These are phyloP conservation scores for Budorcas taxicolor DNA, from an alignment of 2,113 vertebrate species.

Conservation along the genomic window DNA sequence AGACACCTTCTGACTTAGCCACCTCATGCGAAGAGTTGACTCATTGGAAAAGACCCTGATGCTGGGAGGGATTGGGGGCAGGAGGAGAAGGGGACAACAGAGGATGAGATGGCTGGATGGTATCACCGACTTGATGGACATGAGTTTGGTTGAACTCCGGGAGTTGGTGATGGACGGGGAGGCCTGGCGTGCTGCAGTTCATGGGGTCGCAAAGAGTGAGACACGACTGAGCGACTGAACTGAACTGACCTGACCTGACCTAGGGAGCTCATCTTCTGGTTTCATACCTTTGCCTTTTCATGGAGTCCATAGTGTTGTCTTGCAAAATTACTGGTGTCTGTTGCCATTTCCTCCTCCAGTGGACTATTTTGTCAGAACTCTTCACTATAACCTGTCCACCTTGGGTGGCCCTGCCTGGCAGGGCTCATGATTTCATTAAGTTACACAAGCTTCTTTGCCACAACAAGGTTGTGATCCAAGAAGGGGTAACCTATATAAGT, in stretches of 20 bases:
- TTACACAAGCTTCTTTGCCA: not conserved
- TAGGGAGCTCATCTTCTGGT: not conserved
- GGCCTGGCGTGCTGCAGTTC: too few species aligned
- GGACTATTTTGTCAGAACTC: not conserved
- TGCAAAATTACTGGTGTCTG: not conserved
- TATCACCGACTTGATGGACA: rapidly evolving
- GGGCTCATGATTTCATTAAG: not conserved
- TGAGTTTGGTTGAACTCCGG: too few species aligned
- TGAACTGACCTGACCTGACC: not conserved
- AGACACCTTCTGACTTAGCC: not conserved
- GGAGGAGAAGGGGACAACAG: too few species aligned
- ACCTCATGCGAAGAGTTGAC: too few species aligned
- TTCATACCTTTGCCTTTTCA: not conserved
- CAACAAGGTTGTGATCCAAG: not conserved
- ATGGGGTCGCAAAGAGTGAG: too few species aligned
- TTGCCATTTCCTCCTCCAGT: not conserved
- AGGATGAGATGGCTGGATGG: too few species aligned
- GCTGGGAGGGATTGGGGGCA: too few species aligned
- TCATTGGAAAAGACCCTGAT: too few species aligned
- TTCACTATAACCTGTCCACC: not conserved
- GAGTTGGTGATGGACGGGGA: too few species aligned
- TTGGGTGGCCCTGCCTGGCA: not conserved
- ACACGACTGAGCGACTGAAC: too few species aligned
- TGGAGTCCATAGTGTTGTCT: not conserved
- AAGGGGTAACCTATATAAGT: not conserved